These are phyloP conservation scores for Halcyon smyrnensis DNA, from an alignment of 2,797 vertebrate genomes.

Conservation along the genomic window DNA sequence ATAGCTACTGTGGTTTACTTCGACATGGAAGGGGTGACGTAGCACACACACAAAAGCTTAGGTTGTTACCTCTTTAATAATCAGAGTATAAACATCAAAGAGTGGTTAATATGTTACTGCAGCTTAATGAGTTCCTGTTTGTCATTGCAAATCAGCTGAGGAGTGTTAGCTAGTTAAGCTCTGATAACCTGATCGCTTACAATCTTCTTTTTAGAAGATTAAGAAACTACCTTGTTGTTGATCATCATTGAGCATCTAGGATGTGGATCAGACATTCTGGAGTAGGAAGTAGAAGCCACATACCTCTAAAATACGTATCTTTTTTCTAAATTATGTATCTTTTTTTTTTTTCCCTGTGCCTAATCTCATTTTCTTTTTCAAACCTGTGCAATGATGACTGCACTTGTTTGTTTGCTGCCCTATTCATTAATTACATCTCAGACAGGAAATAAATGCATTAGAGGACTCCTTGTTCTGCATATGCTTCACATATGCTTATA, in stretches of 20 bases:
- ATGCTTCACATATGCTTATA: background rate
- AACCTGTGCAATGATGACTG: background rate
- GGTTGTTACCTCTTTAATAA: background rate
- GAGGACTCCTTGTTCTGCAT: background rate
- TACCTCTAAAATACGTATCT: background rate
- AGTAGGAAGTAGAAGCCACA: background rate
- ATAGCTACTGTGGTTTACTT: constrained; percentile 9
- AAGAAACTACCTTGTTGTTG: background rate
- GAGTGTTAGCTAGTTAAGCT: background rate
- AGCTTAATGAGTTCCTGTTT: background rate
- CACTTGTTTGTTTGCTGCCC: background rate
- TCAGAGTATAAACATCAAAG: background rate
- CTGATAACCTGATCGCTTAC: background rate
- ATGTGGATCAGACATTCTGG: background rate
- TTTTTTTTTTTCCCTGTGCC: background rate
- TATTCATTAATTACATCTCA: background rate
- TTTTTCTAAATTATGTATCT: no score
- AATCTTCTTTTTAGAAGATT: background rate
- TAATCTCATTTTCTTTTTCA: background rate
- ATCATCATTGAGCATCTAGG: background rate
- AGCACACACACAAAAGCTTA: background rate
- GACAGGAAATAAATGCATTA: background rate
- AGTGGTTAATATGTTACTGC: background rate
- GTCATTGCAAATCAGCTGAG: background rate
- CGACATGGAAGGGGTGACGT: background rate